phyloP scores from a whole-genome alignment of 2,797 vertebrate genomes.

The Enteromius paludinosus region DNA sequence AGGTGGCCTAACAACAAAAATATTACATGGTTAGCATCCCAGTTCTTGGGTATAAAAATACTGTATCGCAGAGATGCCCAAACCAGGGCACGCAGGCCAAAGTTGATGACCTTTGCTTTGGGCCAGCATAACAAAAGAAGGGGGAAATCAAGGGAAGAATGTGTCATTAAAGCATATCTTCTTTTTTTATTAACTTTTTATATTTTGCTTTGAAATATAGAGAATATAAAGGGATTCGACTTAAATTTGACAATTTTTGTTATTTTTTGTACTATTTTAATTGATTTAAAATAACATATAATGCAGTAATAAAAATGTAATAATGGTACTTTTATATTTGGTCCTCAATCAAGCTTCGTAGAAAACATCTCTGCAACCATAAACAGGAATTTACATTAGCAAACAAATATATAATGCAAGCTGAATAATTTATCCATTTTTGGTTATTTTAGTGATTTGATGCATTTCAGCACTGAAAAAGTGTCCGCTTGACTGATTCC shows the following conservation, averaged over 20 bases:
- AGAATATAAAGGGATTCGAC: not conserved
- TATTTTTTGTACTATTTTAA: no score
- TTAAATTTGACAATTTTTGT: no score
- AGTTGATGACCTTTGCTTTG: not conserved
- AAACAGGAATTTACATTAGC: no score
- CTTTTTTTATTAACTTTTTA: not conserved
- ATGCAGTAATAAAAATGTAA: not conserved
- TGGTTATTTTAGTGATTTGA: no score
- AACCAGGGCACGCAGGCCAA: not conserved
- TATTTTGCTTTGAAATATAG: not conserved
- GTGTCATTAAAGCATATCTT: not conserved
- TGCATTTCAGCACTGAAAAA: no score
- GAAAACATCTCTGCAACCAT: no score
- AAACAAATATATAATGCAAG: no score
- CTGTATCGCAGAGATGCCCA: not conserved
- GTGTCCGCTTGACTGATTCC: no score
- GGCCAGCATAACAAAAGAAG: no score
- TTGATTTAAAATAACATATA: not conserved
- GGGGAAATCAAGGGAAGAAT: not conserved
- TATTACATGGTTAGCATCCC: not conserved
- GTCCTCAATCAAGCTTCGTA: not conserved
- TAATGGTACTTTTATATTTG: not conserved
- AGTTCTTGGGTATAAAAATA: not conserved
- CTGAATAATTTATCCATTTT: no score
- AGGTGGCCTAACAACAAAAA: conserved; percentile 42